Evolutionary conservation across 1,140 invertebrate species (phyloP).

Genomic region (Polypedilum pembai): DNA sequence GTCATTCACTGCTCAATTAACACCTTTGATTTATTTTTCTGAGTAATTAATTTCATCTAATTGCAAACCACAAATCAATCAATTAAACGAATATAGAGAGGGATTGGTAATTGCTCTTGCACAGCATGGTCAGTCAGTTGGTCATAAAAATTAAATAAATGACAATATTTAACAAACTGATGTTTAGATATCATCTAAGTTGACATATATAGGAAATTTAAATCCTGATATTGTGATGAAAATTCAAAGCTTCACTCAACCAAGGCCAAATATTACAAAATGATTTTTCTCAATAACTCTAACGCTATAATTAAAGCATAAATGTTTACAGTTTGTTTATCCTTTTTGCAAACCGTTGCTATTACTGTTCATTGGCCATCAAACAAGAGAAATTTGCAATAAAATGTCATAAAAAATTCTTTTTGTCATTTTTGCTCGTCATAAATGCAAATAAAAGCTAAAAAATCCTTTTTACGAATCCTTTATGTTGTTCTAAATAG

Average conservation of each 20-base stretch:
- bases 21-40: background rate
- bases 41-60: background rate
- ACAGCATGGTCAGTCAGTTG: background rate
- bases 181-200: too few relatives aligned
- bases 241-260: background rate
- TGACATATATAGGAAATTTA: too few relatives aligned
- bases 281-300: background rate
- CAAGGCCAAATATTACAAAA: background rate
- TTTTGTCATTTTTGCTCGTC: background rate
- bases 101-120: too few relatives aligned
- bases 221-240: background rate
- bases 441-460: background rate
- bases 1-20: constrained; percentile 6
- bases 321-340: constrained; percentile 25
- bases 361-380: background rate
- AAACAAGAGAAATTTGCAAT: constrained; percentile 14
- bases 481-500: background rate
- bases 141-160: background rate
- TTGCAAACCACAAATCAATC: background rate
- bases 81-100: background rate
- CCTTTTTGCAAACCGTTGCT: constrained; percentile 17
- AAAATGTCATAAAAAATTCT: constrained; percentile 16
- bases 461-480: constrained; percentile 22
- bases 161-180: too few relatives aligned
- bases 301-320: constrained; percentile 7